Evolutionary conservation across 2,797 vertebrate species (phyloP).

Genomic region (Characodon lateralis): DNA sequence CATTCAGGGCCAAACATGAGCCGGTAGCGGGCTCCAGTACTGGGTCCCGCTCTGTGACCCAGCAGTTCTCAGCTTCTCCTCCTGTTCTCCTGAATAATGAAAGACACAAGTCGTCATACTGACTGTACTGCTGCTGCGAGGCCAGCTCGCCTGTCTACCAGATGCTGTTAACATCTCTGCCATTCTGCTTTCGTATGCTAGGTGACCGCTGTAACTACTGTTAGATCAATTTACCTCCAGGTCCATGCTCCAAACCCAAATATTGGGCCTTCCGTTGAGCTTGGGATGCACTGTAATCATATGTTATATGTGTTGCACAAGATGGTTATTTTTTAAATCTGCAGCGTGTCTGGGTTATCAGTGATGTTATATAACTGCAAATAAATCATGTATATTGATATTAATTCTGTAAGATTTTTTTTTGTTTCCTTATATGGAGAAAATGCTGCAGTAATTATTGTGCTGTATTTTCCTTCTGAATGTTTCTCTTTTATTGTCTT

Average conservation of each 20-base stretch:
- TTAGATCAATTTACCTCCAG: slow-evolving; percentile 47
- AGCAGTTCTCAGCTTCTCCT: slow-evolving; percentile 69
- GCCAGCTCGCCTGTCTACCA: slow-evolving; percentile 53
- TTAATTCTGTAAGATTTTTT: not conserved
- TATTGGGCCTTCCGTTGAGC: not conserved
- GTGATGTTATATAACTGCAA: slow-evolving; percentile 3
- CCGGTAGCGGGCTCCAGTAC: slow-evolving; percentile 9
- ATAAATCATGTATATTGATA: not conserved
- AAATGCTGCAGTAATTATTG: not conserved
- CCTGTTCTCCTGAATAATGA: slow-evolving; percentile 80
- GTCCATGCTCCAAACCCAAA: slow-evolving; percentile 27
- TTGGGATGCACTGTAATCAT: not conserved
- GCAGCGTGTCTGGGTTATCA: not conserved
- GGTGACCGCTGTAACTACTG: slow-evolving; percentile 10
- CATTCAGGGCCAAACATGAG: not conserved
- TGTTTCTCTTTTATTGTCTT: not conserved
- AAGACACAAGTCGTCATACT: slow-evolving; percentile 51
- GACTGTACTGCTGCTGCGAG: slow-evolving; percentile 46
- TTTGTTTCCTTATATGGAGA: not conserved
- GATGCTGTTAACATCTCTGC: slow-evolving; percentile 48
- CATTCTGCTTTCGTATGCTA: slow-evolving; percentile 33
- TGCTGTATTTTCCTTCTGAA: not conserved
- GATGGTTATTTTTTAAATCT: not conserved
- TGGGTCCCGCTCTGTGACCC: slow-evolving; percentile 52
- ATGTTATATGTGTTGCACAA: not conserved